phyloP scores from a whole-genome alignment of 2,888 invertebrate genomes.

The Mythimna lalbum region DNA sequence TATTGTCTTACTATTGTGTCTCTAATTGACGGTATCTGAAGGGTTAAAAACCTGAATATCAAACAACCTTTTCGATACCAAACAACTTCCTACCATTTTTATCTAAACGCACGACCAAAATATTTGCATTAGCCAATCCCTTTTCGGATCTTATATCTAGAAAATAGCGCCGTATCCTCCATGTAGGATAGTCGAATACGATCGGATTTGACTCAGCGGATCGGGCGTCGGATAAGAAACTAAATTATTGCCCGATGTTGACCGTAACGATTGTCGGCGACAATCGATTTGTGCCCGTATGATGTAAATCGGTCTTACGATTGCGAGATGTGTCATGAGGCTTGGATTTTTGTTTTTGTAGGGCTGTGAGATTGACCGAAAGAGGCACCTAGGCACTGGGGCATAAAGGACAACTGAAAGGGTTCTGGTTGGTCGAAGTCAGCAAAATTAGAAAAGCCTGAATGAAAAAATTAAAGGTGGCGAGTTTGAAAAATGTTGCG shows the following conservation, averaged over 20 bases:
- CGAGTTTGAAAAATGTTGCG: too few relatives aligned
- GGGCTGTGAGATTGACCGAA: background rate
- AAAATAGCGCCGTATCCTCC: constrained; percentile 66
- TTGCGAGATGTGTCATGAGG: constrained; percentile 52
- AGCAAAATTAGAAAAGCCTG: too few relatives aligned
- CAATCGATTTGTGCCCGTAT: constrained; percentile 70
- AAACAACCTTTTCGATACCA: background rate
- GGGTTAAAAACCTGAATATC: background rate
- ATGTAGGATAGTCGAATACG: constrained; percentile 67
- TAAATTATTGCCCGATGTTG: constrained; percentile 84
- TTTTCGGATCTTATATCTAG: constrained; percentile 67
- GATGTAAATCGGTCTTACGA: constrained; percentile 66
- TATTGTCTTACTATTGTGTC: too few relatives aligned
- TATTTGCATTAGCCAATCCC: constrained; percentile 71
- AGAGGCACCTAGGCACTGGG: too few relatives aligned
- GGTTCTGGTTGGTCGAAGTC: too few relatives aligned
- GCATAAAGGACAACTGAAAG: too few relatives aligned
- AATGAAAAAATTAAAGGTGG: too few relatives aligned
- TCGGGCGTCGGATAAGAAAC: constrained; percentile 83
- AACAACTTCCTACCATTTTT: constrained; percentile 46
- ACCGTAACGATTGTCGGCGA: constrained; percentile 70
- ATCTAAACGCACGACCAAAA: constrained; percentile 56
- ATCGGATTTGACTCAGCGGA: constrained; percentile 80
- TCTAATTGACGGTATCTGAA: too few relatives aligned
- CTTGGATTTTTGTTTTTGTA: constrained; percentile 31